Evolutionary conservation across 2,797 vertebrate species (phyloP), one percentile per base, ranked within the genome.

Genomic region (Argyrosomus regius): DNA sequence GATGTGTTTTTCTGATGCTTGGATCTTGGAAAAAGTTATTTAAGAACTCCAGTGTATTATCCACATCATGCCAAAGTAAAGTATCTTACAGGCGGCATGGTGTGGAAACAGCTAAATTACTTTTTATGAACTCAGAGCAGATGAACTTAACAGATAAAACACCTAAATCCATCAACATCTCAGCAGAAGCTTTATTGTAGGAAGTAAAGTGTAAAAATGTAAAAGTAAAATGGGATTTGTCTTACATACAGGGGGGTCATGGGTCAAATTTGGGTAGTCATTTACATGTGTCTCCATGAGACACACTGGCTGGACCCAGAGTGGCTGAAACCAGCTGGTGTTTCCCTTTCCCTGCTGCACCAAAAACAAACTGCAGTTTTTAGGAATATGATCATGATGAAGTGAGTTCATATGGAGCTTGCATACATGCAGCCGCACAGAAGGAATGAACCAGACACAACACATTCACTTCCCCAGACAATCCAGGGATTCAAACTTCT

Each of bases 381-480:
- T 68, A 13, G 24, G n/a, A 69, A 22, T 17, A 7, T 43, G 39
- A 70, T 50, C 48, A 66, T 31, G 50, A 64, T 70, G 4, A 73
- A 64, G 60, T 56, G 49, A 66, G 41, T 69, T 72, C 50, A 17
- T 45, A 56, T 48, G 65, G 58, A 60, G 65, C n/a, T 39, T 24
- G 22, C 49, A 35, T 50, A 59, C 6, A 18, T 66, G 46, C 28
- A 39, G n/a, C 41, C 26, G 41, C 56, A 72, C 60, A 57, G 70
- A 63, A 50, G 24, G 45, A 68, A 73, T 41, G 49, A 78, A 62
- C 68, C 78, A 77, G n/a, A 76, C 52, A 20, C 22, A 57, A 72
- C 72, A 72, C 71, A 54, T 67, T 77, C 50, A 60, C 78, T 74
- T 52, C 68, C 52, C 54, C 58, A 80, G 63, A 88, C 78, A 75